Evolutionary conservation across 2,888 invertebrate genomes (phyloP), one percentile per base, ranked within the genome.

Genomic region (Callyntrura sp.): DNA sequence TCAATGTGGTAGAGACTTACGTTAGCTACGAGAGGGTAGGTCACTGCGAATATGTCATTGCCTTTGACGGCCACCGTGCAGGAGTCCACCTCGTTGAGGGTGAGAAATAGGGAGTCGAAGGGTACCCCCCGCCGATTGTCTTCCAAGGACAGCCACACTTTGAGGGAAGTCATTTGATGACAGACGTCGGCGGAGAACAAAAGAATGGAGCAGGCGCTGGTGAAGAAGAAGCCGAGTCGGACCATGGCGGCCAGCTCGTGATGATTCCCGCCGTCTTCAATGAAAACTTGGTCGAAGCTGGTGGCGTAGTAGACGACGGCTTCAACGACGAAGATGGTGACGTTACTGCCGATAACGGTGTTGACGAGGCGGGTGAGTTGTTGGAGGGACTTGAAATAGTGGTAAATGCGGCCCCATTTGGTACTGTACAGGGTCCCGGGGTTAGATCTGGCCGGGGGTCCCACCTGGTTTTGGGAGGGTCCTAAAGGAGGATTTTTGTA

Each of bases 51-150:
- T 8, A 70, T 17, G 9, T 85, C 17, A 6, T 11, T 28, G 1
- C 43, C 84, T n/a, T 25, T 68, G 0, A 84, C n/a, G 0, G 73
- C 70, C 57, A 85, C 73, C 17, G 23, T 20, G 9, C 28, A 2
- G 0, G 57, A 23, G 70, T 85, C 85, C 20, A 85, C 14, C 57
- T 85, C 57, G 25, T 85, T 85, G 0, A 85, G 4, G 9, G 68
- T 20, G 2, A 85, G 1, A 17, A 17, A 9, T 12, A 85, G n/a
- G 17, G 8, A 2, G 6, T 51, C 57, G 2, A 1, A 2, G 1
- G 28, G 11, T 6, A 85, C 25, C 11, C 23, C 35, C 35, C 1
- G 5, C 17, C 57, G 25, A 43, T 85, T 73, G 20, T 28, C 23
- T 12, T 51, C 45, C 28, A 35, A 35, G 0, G 35, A 55, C 84